Conservation (phyloP, 2,113 vertebrate species). For the Pheucticus melanocephalus region DNA sequence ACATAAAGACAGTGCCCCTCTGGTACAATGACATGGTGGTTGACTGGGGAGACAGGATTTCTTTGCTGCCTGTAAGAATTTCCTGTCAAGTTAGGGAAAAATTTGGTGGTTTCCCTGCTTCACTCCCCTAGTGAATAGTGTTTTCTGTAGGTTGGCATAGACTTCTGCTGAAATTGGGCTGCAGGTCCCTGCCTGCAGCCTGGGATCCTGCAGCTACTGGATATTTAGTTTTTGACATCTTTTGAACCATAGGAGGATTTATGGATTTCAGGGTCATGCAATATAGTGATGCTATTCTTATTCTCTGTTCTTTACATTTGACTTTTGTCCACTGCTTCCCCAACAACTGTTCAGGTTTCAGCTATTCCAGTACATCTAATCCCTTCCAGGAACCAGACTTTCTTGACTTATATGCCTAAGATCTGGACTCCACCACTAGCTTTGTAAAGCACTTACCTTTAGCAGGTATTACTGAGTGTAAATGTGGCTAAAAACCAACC, state of each 20-base stretch:
- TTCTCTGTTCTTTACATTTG: background rate
- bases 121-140: accelerated
- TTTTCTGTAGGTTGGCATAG: background rate
- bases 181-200: background rate
- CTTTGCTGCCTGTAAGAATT: background rate
- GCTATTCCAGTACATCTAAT: background rate
- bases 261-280: background rate
- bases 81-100: background rate
- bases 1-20: accelerated
- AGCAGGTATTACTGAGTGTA: background rate
- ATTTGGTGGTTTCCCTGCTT: accelerated
- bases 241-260: background rate
- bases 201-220: accelerated
- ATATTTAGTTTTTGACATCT: background rate
- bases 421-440: background rate
- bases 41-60: background rate
- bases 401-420: background rate
- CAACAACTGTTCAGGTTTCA: background rate
- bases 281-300: background rate
- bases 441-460: background rate
- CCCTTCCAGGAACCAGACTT: background rate
- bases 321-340: background rate
- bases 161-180: background rate
- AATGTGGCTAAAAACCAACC: background rate
- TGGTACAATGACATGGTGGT: accelerated